Evolutionary conservation across 2,888 invertebrate species (phyloP).

Genomic region (Podabrus alpinus): DNA sequence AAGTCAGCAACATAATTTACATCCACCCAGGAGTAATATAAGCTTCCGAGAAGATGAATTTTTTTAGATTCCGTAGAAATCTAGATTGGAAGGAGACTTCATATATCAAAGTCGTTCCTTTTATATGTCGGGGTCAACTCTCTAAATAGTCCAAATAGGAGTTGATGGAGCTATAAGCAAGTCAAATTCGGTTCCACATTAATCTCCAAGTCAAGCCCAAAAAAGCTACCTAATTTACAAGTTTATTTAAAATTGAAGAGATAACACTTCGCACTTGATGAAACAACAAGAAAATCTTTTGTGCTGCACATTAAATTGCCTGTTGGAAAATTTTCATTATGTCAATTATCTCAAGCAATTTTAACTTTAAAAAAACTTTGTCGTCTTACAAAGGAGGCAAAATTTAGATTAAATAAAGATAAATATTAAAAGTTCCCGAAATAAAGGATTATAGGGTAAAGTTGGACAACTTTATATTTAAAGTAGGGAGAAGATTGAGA

Average conservation of each 20-base stretch:
- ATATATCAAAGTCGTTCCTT: slow-evolving; percentile 26
- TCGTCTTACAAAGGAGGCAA: slow-evolving; percentile 8
- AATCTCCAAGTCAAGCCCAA: slow-evolving; percentile 3
- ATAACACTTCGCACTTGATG: background rate
- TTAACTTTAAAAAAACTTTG: slow-evolving; percentile 6
- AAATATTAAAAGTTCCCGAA: slow-evolving; percentile 2
- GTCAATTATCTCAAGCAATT: slow-evolving; percentile 10
- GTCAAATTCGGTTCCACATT: slow-evolving; percentile 5
- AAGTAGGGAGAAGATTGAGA: slow-evolving; percentile 2
- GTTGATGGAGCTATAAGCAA: slow-evolving; percentile 16
- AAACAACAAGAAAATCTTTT: background rate
- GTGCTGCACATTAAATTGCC: slow-evolving; percentile 9
- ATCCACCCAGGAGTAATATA: slow-evolving; percentile 24
- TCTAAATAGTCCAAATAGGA: slow-evolving; percentile 15
- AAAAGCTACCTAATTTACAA: background rate
- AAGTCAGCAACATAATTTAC: slow-evolving; percentile 20
- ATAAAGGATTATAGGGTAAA: background rate
- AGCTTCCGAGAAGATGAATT: slow-evolving; percentile 18
- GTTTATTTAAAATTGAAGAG: background rate
- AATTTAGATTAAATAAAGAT: slow-evolving; percentile 3
- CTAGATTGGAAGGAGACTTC: slow-evolving; percentile 24
- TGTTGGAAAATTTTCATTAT: slow-evolving; percentile 17
- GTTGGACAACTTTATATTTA: slow-evolving; percentile 3
- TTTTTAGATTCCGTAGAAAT: slow-evolving; percentile 19
- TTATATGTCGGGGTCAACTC: slow-evolving; percentile 12